Conservation (phyloP, 2,797 vertebrate species). For the Mormyrus hasselquistii region DNA sequence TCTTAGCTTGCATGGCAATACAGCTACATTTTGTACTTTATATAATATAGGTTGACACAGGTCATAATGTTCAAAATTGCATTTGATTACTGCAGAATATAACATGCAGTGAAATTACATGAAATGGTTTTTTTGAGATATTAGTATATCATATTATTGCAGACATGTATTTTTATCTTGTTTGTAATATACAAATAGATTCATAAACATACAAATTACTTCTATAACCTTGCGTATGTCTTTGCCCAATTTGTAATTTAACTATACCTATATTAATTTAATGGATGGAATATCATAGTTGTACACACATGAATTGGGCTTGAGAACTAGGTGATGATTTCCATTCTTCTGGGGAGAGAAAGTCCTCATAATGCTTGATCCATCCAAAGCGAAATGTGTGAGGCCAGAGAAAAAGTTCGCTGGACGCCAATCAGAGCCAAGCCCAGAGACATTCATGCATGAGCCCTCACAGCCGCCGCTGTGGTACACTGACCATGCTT, state of each 20-base stretch:
- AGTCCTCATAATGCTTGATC: not conserved
- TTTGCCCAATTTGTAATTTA: not conserved
- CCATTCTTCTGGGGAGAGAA: not conserved
- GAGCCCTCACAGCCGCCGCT: not conserved
- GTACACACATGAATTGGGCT: not conserved
- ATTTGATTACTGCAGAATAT: not conserved
- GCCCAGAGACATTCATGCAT: not conserved
- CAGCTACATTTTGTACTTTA: not conserved
- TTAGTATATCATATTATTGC: not conserved
- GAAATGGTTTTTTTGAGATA: not conserved
- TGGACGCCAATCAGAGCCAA: not conserved
- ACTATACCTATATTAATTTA: not conserved
- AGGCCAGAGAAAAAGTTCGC: not conserved
- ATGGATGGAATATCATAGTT: not conserved
- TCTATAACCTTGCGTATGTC: not conserved
- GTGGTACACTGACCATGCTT: not conserved
- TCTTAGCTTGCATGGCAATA: not conserved
- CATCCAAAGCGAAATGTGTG: not conserved
- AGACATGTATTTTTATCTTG: not conserved
- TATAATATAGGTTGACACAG: not conserved
- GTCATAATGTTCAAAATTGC: not conserved
- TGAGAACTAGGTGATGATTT: not conserved
- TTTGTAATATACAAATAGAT: not conserved
- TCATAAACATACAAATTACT: not conserved
- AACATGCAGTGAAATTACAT: not conserved